Evolutionary conservation across 2,113 vertebrate genomes (phyloP).

Genomic region (Brachypteracias leptosomus): DNA sequence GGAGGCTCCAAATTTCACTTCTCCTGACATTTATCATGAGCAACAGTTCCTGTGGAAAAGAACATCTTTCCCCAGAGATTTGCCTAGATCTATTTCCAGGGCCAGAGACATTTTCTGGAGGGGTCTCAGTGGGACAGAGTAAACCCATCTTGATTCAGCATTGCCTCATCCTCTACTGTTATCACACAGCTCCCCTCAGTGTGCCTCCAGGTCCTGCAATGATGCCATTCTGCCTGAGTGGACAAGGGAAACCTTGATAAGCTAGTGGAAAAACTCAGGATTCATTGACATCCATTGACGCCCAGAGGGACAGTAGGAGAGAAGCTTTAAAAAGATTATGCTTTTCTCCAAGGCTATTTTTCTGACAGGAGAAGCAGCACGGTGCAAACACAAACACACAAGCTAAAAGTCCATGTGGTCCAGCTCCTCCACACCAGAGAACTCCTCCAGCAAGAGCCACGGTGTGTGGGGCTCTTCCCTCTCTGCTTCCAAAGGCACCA

Average conservation of each 20-base stretch:
- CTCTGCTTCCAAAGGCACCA: neutral
- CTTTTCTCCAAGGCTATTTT: neutral
- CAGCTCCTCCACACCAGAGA: neutral
- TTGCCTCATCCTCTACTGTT: neutral
- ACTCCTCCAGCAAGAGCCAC: neutral
- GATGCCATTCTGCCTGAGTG: neutral
- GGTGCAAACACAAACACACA: neutral
- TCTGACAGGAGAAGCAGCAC: neutral
- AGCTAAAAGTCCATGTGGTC: neutral
- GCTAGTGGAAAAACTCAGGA: neutral
- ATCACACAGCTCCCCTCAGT: fast-evolving
- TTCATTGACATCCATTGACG: neutral
- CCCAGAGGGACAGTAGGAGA: neutral
- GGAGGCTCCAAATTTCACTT: neutral
- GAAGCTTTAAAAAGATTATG: neutral
- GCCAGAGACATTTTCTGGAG: neutral
- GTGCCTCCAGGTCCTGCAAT: neutral
- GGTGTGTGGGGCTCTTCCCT: neutral
- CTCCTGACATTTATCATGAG: neutral
- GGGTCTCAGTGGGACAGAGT: neutral
- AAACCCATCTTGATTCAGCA: neutral
- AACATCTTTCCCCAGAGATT: neutral
- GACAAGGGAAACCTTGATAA: neutral
- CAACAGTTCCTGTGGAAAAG: neutral
- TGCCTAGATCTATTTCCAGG: neutral